These are phyloP conservation scores for Heliconius hermathena DNA, from an alignment of 1,140 invertebrate species.

Conservation along the genomic window DNA sequence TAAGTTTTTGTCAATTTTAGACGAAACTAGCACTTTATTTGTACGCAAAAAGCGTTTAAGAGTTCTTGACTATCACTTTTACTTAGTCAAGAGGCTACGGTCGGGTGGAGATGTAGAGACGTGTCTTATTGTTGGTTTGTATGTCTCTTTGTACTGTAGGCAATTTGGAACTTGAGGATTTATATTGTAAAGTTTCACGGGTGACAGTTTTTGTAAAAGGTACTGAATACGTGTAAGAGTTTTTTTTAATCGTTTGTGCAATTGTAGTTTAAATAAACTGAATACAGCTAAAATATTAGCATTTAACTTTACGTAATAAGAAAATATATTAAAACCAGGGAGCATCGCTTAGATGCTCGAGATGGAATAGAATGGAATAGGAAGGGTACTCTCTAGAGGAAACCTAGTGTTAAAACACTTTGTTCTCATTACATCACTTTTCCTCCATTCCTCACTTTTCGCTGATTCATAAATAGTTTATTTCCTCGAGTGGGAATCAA, in stretches of 20 bases:
- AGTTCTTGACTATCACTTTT: slow-evolving; percentile 34
- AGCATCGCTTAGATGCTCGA: too few species aligned
- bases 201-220: slow-evolving; percentile 20
- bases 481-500: too few species aligned
- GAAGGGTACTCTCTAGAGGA: too few species aligned
- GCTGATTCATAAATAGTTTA: too few species aligned
- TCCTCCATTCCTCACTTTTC: too few species aligned
- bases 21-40: not conserved
- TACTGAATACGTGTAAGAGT: not conserved
- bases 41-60: not conserved
- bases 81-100: slow-evolving; percentile 43
- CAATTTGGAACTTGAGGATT: slow-evolving; percentile 33
- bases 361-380: too few species aligned
- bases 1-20: not conserved
- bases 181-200: slow-evolving; percentile 24
- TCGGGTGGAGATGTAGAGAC: slow-evolving; percentile 43
- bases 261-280: too few species aligned
- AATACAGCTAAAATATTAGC: too few species aligned
- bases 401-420: too few species aligned
- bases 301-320: too few species aligned
- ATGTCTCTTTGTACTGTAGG: slow-evolving; percentile 23
- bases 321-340: too few species aligned
- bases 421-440: too few species aligned
- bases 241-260: not conserved
- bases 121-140: slow-evolving; percentile 42